Base-by-base conservation (phyloP, 2,888 invertebrate genomes). In the Heliconius charithonia region DNA sequence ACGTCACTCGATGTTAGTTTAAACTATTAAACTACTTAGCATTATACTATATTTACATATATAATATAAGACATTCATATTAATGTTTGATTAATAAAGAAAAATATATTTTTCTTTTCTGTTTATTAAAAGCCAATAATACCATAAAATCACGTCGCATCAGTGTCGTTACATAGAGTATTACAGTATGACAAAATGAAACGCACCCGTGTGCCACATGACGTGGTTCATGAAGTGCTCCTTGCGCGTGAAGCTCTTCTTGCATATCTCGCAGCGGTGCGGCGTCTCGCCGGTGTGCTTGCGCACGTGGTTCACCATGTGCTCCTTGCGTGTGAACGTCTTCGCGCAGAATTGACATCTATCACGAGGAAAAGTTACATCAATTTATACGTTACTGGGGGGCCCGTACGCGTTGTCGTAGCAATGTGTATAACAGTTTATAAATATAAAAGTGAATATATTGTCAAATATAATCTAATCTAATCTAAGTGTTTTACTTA, bases 171-270 rank as follows among this genome's bases (percentile, higher is more conserved):
- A 62, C 13, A 27, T 12, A 62, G 4, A 25, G 59, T n/a, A 12
- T 10, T 2, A 10, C n/a, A n/a, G 12, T 62, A n/a, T 6, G 3
- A 27, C 63, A 27, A 6, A 63, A 25, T 13, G 25, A 27, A 4
- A 83, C 87, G 22, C 88, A 96, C 96, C 96, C 85, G 96, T 96
- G 85, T 97, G 97, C 97, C 97, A 97, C 97, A 97, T 97, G 81
- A 97, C 97, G 86, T 97, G 97, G 90, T 97, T 97, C 96, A 97
- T 97, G 86, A 97, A 97, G 87, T 97, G 97, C 85, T 97, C 97
- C 86, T 97, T 97, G 81, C 97, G 92, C 6, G 97, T 97, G 90
- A 97, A 97, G 87, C 97, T 97, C 93, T 97, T 97, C 91, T 97
- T 97, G 92, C 97, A 97, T 82, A 97, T 97, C 87, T 97, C 97